Evolutionary conservation across 2,113 vertebrate species (phyloP), one percentile per base, ranked within the genome.

Genomic region (Zootoca vivipara): DNA sequence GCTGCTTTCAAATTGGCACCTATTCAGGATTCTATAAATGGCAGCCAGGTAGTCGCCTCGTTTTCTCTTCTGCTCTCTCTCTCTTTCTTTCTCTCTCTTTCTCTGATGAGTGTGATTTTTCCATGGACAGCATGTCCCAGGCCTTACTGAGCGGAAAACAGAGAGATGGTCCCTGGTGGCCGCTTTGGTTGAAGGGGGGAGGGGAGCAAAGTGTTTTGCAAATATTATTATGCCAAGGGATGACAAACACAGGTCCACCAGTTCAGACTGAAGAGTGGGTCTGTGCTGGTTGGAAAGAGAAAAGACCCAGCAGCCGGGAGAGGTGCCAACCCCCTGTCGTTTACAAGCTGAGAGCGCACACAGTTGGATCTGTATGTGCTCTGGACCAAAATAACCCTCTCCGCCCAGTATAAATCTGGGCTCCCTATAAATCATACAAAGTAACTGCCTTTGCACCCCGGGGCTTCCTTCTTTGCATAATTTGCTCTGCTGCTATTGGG

Each of bases 21-120:
- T 95, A 92, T 94, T 94, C 93, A 95, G 94, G 94, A 92, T 90
- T 78, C 92, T 95, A 82, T 92, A 92, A 94, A 93, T 4, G 4
- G 94, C 92, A 95, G 94, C 93, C 94, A 96, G 95, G 95, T 95
- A 94, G 92, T 92, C 84, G 88, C 92, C 93, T 83, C 78, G 28
- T 78, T 94, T 92, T 93, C 80, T 12, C 62, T 77, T 38, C 72
- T 93, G 90, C 90, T 92, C 58, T 62, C 15, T 62, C 58, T 62
- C 92, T 93, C 93, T 85, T 81, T 92, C 93, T 83, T 56, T 12
- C 62, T 77, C 70, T 62, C 93, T 89, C 90, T 92, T 91, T 93
- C 93, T 85, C 85, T 87, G 65, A 24, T 89, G 85, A 75, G 78
- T 1, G 82, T 89, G 92, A 83, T 95, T 96, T 95, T 96, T 95